Conservation (phyloP, 2,888 invertebrate species). For the Drosophila atroscutellata region DNA sequence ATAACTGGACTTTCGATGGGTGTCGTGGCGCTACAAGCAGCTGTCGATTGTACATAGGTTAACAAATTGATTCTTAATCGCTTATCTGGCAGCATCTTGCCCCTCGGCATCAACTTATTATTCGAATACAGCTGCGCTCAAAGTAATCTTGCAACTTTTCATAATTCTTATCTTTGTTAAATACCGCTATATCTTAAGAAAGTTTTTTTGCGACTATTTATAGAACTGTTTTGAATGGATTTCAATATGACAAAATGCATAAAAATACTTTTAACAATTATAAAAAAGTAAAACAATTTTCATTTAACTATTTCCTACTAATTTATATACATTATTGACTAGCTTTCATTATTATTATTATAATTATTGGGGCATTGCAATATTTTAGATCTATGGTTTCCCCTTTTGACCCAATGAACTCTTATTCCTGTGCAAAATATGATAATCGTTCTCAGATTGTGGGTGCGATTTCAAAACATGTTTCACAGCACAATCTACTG, state of each 20-base stretch:
- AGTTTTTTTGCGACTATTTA: no score
- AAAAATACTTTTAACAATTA: not conserved
- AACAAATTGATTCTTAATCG: conserved; percentile 67
- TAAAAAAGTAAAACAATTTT: not conserved
- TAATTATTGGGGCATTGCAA: not conserved
- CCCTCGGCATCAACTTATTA: not conserved
- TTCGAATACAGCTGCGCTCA: not conserved
- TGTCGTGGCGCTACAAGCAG: conserved; percentile 20
- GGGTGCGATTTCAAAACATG: not conserved
- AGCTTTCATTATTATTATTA: no score
- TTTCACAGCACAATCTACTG: not conserved
- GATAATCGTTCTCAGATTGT: not conserved
- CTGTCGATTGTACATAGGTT: conserved; percentile 31
- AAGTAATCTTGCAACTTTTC: not conserved
- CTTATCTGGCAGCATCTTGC: conserved; percentile 14
- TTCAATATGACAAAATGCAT: not conserved
- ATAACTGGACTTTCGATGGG: conserved; percentile 5
- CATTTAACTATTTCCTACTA: not conserved
- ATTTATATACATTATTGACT: no score
- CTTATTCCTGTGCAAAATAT: not conserved
- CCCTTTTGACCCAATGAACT: not conserved
- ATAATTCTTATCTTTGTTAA: not conserved
- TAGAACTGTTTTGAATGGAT: no score
- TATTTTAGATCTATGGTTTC: not conserved
- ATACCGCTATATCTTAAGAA: not conserved